Evolutionary conservation across 1,140 invertebrate species (phyloP).

Genomic region (Bombus breviceps): DNA sequence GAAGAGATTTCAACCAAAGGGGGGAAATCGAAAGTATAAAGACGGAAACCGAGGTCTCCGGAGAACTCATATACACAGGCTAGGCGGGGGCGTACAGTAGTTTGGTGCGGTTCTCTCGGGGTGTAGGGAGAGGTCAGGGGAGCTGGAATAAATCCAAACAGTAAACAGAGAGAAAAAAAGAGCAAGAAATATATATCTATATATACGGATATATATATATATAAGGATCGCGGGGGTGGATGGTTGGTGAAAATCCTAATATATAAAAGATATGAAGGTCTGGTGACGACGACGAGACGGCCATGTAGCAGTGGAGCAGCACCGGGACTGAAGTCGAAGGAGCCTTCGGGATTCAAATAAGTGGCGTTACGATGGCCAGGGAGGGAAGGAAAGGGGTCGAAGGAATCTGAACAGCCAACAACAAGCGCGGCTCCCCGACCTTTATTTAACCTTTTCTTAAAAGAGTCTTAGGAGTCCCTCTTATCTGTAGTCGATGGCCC

Average conservation of each 20-base stretch:
- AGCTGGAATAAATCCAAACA: slow-evolving; percentile 79
- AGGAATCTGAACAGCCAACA: slow-evolving; percentile 82
- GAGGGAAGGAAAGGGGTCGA: slow-evolving; percentile 58
- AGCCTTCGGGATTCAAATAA: slow-evolving; percentile 76
- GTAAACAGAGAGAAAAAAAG: slow-evolving; percentile 75
- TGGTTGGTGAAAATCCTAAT: slow-evolving; percentile 76
- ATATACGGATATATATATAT: background rate
- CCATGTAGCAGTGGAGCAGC: slow-evolving; percentile 13
- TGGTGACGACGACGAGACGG: slow-evolving; percentile 55
- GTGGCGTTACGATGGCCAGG: slow-evolving; percentile 54
- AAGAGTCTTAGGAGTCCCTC: slow-evolving; percentile 77
- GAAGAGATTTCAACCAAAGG: background rate
- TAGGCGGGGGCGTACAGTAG: slow-evolving; percentile 18
- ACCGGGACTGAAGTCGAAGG: slow-evolving; percentile 64
- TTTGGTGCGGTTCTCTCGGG: slow-evolving; percentile 24
- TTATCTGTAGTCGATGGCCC: slow-evolving; percentile 80
- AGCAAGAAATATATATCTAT: background rate
- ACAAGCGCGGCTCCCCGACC: slow-evolving; percentile 73
- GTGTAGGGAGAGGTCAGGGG: background rate
- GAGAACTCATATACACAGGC: slow-evolving; percentile 63
- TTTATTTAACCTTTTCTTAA: slow-evolving; percentile 83
- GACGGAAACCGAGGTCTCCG: slow-evolving; percentile 35
- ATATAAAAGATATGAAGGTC: slow-evolving; percentile 81
- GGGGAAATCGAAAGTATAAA: slow-evolving; percentile 55
- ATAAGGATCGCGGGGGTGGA: background rate